Percentiles rank a stretch among this genome's conserved stretches.
These are phyloP conservation scores for Indicator maculatus DNA, from an alignment of 2,113 vertebrate genomes.

Conservation along the genomic window DNA sequence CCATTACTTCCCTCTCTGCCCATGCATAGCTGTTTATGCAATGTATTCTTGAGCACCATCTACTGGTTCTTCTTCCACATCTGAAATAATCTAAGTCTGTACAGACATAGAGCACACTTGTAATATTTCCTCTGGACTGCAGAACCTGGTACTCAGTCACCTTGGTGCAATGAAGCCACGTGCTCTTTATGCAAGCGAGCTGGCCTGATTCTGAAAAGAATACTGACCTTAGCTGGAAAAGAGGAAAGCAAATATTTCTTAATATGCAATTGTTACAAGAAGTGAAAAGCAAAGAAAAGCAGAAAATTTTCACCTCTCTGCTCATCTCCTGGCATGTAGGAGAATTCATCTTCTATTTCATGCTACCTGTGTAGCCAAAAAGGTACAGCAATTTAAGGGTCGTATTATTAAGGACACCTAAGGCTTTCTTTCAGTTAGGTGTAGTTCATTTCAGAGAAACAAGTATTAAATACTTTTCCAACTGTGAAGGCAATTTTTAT, in stretches of 20 bases:
- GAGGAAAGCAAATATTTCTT: background rate
- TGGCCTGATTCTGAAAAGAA: background rate
- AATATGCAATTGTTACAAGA: background rate
- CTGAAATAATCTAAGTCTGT: background rate
- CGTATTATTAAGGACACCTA: conserved; percentile 5
- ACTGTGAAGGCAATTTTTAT: conserved; percentile 51
- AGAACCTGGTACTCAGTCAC: background rate
- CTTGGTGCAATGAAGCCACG: background rate
- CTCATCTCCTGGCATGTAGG: background rate
- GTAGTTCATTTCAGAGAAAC: conserved; percentile 38
- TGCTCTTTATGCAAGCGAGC: background rate
- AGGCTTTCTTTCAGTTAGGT: conserved; percentile 18
- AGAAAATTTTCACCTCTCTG: background rate
- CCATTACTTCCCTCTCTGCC: background rate
- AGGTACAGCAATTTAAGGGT: background rate
- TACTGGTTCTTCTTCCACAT: conserved; percentile 30
- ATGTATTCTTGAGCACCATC: conserved; percentile 62
- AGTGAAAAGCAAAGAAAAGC: conserved; percentile 4
- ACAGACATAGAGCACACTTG: background rate
- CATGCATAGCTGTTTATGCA: background rate
- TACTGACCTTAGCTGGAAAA: background rate
- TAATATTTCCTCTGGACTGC: background rate
- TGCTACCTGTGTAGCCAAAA: background rate
- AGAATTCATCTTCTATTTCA: conserved; percentile 13
- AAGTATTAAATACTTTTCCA: conserved; percentile 54